phyloP scores from a whole-genome alignment of 2,113 vertebrate genomes.

The Zapus hudsonius region DNA sequence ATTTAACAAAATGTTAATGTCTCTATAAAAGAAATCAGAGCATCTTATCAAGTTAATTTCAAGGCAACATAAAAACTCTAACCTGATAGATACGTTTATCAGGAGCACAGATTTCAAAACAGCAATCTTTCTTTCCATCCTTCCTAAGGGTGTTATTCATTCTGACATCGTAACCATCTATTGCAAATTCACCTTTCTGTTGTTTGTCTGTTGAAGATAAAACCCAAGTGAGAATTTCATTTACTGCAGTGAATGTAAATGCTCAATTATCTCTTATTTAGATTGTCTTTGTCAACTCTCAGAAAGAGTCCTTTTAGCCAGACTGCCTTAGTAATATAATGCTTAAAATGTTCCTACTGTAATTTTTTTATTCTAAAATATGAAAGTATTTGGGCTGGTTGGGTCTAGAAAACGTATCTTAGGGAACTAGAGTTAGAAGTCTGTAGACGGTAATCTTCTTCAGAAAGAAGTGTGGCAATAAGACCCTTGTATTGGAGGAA shows the following conservation, averaged over 20 bases:
- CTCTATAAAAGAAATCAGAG: constrained; percentile 83
- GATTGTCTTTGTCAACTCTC: constrained; percentile 77
- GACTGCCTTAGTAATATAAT: neutral
- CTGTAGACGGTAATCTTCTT: constrained; percentile 77
- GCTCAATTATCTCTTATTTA: constrained; percentile 80
- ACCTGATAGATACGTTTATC: constrained; percentile 99
- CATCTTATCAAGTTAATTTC: constrained; percentile 87
- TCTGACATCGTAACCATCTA: constrained; percentile 94
- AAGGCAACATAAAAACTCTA: constrained; percentile 82
- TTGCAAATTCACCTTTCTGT: constrained; percentile 97
- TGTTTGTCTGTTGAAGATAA: constrained; percentile 94
- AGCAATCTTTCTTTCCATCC: constrained; percentile 97
- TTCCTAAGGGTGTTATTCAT: constrained; percentile 94
- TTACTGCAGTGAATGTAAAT: constrained; percentile 75
- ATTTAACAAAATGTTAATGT: constrained; percentile 85
- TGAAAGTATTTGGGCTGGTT: constrained; percentile 54
- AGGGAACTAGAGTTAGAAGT: constrained; percentile 55
- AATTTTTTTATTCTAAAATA: constrained; percentile 43
- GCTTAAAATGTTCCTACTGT: neutral
- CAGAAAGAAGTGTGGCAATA: constrained; percentile 67
- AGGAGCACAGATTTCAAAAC: constrained; percentile 96
- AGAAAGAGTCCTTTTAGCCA: constrained; percentile 21
- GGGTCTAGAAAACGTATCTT: constrained; percentile 38
- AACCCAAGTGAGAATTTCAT: constrained; percentile 83
- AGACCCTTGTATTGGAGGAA: constrained; percentile 69